Base-by-base conservation (phyloP, 2,888 invertebrate species). In the Folsomia manolachei region DNA sequence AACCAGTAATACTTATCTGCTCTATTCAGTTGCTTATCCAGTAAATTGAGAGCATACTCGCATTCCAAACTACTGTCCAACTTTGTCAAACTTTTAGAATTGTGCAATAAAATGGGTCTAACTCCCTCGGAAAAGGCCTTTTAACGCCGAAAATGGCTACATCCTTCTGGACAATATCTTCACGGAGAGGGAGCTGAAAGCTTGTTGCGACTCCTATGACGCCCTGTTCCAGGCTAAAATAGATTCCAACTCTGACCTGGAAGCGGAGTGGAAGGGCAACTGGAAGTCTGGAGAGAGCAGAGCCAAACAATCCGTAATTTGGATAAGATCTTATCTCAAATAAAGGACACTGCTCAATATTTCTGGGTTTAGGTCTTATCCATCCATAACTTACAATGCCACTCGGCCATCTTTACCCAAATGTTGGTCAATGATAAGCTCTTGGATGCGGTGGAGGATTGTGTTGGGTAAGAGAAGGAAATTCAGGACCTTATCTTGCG, bases 311-410 rank as follows among this genome's bases (percentile, higher is more conserved):
- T 39, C 39, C 7, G 39, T 39, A 39, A 9, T 9, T 39, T 39
- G 39, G n/a, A n/a, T n/a, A n/a, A n/a, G n/a, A n/a, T n/a, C n/a
- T n/a, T n/a, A n/a, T n/a, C n/a, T n/a, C n/a, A n/a, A n/a, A n/a
- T n/a, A n/a, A n/a, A n/a, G n/a, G n/a, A n/a, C n/a, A n/a, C n/a
- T n/a, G n/a, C n/a, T n/a, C n/a, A n/a, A n/a, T n/a, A n/a, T n/a
- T n/a, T n/a, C n/a, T n/a, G n/a, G n/a, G n/a, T n/a, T n/a, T 76
- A 88, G 88, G 88, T 88, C 4, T 86, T 87, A 82, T 87, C 88
- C 0, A 87, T 88, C 61, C 88, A 88, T 81, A 87, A 87, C 81
- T 82, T 88, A 9, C 88, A 88, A 82, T 86, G 86, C 83, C 87
- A 88, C 76, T 86, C 85, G 27, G 85, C 84, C 0, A 84, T 85